Conservation (phyloP, 2,888 invertebrate genomes). For the Apodemia hepburni region DNA sequence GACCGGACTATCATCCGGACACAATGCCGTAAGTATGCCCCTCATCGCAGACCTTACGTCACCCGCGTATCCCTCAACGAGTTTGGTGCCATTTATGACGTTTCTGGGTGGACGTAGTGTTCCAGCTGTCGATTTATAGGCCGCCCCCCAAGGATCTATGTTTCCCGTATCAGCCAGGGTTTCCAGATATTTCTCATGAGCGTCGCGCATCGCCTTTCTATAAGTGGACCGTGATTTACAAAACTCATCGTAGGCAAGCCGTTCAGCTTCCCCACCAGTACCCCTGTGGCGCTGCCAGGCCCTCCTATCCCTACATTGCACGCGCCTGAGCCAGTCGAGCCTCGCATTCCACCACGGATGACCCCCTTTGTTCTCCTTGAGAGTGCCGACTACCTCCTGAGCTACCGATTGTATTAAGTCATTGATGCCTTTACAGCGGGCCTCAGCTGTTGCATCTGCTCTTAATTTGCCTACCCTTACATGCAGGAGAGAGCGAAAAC, state of each 20-base stretch:
- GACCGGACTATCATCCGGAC: conserved; percentile 35
- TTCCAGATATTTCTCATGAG: conserved; percentile 12
- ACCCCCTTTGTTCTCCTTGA: not conserved
- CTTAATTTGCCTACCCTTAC: not conserved
- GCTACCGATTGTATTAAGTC: not conserved
- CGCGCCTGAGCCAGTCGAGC: not conserved
- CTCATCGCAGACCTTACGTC: conserved; percentile 27
- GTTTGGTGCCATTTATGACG: not conserved
- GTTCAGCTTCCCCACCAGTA: not conserved
- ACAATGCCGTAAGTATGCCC: conserved; percentile 30
- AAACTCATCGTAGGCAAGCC: not conserved
- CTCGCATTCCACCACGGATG: not conserved
- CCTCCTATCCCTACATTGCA: not conserved
- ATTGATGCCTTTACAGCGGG: not conserved
- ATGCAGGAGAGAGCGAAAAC: not conserved
- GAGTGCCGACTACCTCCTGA: not conserved
- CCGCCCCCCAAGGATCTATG: conserved; percentile 29
- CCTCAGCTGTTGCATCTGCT: not conserved
- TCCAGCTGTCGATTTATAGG: conserved; percentile 24
- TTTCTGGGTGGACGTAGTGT: conserved; percentile 21
- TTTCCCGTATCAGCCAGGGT: conserved; percentile 26
- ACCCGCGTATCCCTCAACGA: conserved; percentile 19
- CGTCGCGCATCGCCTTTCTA: conserved; percentile 22
- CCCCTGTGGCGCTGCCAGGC: not conserved
- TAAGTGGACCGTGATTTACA: conserved; percentile 10